Conservation (phyloP, 53 echinoderm and acorn worm genomes). For the Henricia sp. region DNA sequence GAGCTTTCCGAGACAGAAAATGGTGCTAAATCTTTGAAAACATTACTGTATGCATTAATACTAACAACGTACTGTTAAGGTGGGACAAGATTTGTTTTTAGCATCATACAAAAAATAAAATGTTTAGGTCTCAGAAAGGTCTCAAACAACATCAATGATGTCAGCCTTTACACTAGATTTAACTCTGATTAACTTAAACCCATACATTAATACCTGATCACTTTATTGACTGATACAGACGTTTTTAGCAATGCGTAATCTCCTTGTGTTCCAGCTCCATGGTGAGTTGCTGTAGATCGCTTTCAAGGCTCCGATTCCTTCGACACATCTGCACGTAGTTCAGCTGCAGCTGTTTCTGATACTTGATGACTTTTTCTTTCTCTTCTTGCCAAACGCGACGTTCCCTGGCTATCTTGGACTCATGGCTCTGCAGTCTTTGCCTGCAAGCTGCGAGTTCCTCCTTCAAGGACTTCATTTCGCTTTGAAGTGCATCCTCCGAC, state of each 20-base stretch:
- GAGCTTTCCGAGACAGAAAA: no score
- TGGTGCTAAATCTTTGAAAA: no score
- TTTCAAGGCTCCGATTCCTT: slow-evolving; percentile 87
- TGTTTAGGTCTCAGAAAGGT: no score
- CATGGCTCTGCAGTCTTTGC: slow-evolving; percentile 63
- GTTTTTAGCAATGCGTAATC: slow-evolving; percentile 82
- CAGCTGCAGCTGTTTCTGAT: slow-evolving; percentile 99
- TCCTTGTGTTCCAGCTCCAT: slow-evolving; percentile 86
- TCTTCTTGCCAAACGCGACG: slow-evolving; percentile 90
- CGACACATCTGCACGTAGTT: slow-evolving; percentile 99
- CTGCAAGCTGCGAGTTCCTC: slow-evolving; percentile 61
- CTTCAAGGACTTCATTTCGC: slow-evolving; percentile 67
- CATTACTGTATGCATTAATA: no score
- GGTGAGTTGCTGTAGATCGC: slow-evolving; percentile 90
- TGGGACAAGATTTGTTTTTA: no score
- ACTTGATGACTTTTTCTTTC: slow-evolving; percentile 91
- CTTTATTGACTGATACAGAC: not conserved
- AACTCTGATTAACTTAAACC: no score
- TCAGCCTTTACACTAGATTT: no score
- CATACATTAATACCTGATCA: no score
- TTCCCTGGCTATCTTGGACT: slow-evolving; percentile 69
- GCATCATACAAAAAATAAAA: no score
- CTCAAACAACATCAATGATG: no score
- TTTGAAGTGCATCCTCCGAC: slow-evolving; percentile 45
- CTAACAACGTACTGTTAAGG: no score